phyloP scores from a whole-genome alignment of 2,888 invertebrate genomes.

The Onthophagus sagittarius region DNA sequence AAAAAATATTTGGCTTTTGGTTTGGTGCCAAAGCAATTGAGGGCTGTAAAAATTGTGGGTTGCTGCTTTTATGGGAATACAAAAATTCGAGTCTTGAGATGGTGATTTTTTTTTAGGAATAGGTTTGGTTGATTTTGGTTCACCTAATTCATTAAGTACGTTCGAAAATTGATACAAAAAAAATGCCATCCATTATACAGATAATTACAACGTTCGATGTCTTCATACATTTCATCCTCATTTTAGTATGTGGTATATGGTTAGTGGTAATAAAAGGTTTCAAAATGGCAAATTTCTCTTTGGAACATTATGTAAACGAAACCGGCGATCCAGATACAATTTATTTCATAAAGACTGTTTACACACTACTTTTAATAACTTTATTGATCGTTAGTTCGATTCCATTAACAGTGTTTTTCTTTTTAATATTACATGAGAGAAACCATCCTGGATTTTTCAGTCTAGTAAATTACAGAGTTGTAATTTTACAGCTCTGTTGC shows the following conservation, averaged over 20 bases:
- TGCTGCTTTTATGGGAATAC: background rate
- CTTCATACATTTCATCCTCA: background rate
- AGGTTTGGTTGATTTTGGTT: background rate
- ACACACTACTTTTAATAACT: slow-evolving; percentile 1
- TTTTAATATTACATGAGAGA: slow-evolving; percentile 22
- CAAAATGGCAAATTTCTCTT: slow-evolving; percentile 27
- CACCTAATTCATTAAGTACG: background rate
- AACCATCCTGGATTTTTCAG: slow-evolving; percentile 40
- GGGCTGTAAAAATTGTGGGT: slow-evolving; percentile 37
- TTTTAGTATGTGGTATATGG: slow-evolving; percentile 39
- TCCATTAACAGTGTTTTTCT: slow-evolving; percentile 33
- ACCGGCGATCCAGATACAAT: background rate
- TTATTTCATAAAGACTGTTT: background rate
- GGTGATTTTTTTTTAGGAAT: background rate
- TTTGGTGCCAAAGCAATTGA: slow-evolving; percentile 42
- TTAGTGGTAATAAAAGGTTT: slow-evolving; percentile 36
- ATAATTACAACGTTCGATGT: background rate
- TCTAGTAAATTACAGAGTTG: too few species aligned
- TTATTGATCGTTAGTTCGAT: slow-evolving; percentile 26
- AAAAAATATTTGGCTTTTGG: too few species aligned
- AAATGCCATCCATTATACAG: background rate
- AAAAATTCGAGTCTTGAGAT: background rate
- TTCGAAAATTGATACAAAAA: background rate
- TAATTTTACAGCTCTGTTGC: too few species aligned
- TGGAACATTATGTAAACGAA: slow-evolving; percentile 31